phyloP scores from a whole-genome alignment of 2,113 vertebrate species.

The Mustela nigripes region DNA sequence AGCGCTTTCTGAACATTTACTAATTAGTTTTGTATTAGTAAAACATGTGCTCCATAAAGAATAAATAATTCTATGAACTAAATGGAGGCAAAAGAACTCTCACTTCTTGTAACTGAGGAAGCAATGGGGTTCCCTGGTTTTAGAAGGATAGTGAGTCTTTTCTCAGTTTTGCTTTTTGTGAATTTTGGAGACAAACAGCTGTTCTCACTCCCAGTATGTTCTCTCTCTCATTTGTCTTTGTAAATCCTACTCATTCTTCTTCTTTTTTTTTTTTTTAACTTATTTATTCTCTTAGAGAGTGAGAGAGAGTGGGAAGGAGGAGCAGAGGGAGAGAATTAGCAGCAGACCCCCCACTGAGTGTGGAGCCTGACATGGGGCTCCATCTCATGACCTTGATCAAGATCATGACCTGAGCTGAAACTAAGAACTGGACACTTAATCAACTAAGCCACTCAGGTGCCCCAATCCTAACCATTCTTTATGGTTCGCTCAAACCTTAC shows the following conservation, averaged over 20 bases:
- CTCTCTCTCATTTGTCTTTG: background rate
- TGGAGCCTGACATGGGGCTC: background rate
- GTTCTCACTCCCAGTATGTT: background rate
- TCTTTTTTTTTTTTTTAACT: background rate
- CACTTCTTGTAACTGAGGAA: background rate
- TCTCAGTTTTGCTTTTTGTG: background rate
- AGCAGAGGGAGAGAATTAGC: too few relatives aligned
- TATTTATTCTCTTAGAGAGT: background rate
- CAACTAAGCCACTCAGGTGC: background rate
- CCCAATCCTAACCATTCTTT: background rate
- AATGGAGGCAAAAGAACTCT: slow-evolving; percentile 44
- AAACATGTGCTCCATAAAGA: slow-evolving; percentile 66
- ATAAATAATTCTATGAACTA: slow-evolving; percentile 35
- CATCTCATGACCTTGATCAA: background rate
- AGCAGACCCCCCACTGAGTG: background rate
- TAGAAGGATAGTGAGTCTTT: background rate
- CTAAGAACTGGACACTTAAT: background rate
- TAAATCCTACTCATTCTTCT: background rate
- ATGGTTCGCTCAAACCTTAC: background rate
- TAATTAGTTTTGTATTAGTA: slow-evolving; percentile 72
- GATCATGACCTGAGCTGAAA: background rate
- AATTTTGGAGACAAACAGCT: background rate
- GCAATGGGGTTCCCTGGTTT: background rate
- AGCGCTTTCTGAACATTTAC: slow-evolving; percentile 73
- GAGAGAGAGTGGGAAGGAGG: too few relatives aligned